Percentiles rank a stretch among this genome's conserved stretches.
phyloP scores from a whole-genome alignment of 1,140 invertebrate species.

The Oreohelix idahoensis region DNA sequence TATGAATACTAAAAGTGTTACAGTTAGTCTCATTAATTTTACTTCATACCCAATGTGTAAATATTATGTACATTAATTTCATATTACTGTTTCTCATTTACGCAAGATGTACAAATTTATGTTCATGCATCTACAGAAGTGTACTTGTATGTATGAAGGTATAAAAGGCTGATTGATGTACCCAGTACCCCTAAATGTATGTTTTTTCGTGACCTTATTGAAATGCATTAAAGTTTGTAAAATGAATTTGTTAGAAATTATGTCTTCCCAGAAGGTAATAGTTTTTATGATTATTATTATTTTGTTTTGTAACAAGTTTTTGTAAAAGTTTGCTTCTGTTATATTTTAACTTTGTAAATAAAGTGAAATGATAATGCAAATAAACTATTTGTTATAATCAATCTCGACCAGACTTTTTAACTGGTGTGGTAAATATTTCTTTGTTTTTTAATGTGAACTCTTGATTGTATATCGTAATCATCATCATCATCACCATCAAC shows the following conservation, averaged over 20 bases:
- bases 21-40: too few relatives aligned
- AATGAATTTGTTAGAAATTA: neutral
- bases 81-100: too few relatives aligned
- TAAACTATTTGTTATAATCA: too few relatives aligned
- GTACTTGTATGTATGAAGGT: neutral
- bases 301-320: neutral
- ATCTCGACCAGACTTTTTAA: too few relatives aligned
- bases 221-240: neutral
- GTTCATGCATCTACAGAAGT: neutral
- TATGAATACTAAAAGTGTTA: too few relatives aligned
- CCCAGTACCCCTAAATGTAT: neutral
- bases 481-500: too few relatives aligned
- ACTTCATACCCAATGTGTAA: too few relatives aligned
- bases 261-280: neutral
- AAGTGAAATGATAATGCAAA: neutral
- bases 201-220: neutral
- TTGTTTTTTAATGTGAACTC: too few relatives aligned
- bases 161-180: neutral
- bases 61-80: too few relatives aligned
- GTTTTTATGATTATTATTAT: neutral
- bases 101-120: neutral
- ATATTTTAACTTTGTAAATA: slow-evolving; percentile 11
- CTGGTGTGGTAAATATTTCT: too few relatives aligned
- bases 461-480: too few relatives aligned
- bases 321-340: neutral